A percentile compares a stretch with the other conserved stretches of the same genome.
Evolutionary conservation across 2,113 vertebrate genomes (phyloP).

Genomic region (Oryzias melastigma): DNA sequence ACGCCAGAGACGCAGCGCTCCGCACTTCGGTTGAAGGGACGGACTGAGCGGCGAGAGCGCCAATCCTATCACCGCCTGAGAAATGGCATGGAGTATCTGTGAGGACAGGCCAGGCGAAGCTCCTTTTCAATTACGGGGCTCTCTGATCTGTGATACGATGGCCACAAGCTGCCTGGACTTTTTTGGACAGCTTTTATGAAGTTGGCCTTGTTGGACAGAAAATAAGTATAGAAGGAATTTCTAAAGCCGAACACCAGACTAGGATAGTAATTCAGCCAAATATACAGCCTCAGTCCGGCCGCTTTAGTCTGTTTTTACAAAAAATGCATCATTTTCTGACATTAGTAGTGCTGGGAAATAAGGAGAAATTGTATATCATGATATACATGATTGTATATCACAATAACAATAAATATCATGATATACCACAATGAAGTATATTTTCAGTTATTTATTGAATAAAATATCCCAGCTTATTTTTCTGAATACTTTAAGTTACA

Average conservation of each 20-base stretch:
- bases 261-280: no score
- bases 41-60: conserved; percentile 13
- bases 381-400: not conserved
- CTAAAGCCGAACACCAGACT: no score
- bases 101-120: conserved; percentile 16
- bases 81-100: conserved; percentile 20
- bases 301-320: no score
- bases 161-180: not conserved
- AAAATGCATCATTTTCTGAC: no score
- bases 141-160: conserved; percentile 35
- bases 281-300: no score
- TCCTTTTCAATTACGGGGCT: conserved; percentile 53
- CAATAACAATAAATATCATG: no score
- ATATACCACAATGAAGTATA: no score
- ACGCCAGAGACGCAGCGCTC: not conserved
- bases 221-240: no score
- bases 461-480: no score
- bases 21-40: conserved; percentile 12
- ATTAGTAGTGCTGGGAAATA: not conserved
- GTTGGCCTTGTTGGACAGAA: no score
- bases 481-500: not conserved
- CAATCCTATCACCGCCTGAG: conserved; percentile 42
- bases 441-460: no score
- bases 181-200: not conserved
- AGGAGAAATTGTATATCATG: not conserved